Percentiles rank a stretch among this genome's conserved stretches.
These are phyloP conservation scores for Tetranychus truncatus DNA, from an alignment of 2,888 invertebrate genomes.

Conservation along the genomic window DNA sequence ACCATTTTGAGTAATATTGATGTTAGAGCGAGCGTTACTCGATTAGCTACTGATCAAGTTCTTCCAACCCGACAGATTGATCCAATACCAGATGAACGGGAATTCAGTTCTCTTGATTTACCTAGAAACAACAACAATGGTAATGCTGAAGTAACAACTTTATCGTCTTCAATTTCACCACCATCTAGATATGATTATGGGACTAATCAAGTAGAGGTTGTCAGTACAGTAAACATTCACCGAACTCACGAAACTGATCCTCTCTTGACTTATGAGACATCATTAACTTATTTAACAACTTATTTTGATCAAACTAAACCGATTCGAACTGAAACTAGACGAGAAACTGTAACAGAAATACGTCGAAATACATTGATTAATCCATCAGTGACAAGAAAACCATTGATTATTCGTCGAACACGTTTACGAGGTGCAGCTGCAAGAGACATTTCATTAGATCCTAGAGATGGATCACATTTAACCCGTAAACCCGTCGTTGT, in stretches of 20 bases:
- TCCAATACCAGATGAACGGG: not conserved
- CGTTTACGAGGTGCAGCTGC: slow-evolving; percentile 3
- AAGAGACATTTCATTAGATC: not conserved
- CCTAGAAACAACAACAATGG: not conserved
- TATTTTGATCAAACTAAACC: not conserved
- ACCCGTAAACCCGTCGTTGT: slow-evolving; percentile 13
- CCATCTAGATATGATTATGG: not conserved
- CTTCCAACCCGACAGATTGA: not conserved
- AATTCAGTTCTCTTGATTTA: not conserved
- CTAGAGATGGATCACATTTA: not conserved
- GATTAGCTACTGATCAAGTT: slow-evolving; percentile 6
- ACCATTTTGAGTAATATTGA: slow-evolving; percentile 16
- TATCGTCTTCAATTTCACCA: not conserved
- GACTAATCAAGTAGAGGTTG: not conserved
- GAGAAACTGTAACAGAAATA: not conserved
- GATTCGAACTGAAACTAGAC: not conserved
- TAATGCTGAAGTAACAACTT: not conserved
- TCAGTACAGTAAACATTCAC: not conserved
- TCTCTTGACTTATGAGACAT: slow-evolving; percentile 8
- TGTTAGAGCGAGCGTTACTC: slow-evolving; percentile 12
- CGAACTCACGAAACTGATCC: not conserved
- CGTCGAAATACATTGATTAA: slow-evolving; percentile 6
- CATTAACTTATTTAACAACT: slow-evolving; percentile 13
- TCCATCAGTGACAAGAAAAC: slow-evolving; percentile 8
- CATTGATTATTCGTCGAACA: slow-evolving; percentile 16